Evolutionary conservation across 2,888 invertebrate species (phyloP).

Genomic region (Rutpela maculata): DNA sequence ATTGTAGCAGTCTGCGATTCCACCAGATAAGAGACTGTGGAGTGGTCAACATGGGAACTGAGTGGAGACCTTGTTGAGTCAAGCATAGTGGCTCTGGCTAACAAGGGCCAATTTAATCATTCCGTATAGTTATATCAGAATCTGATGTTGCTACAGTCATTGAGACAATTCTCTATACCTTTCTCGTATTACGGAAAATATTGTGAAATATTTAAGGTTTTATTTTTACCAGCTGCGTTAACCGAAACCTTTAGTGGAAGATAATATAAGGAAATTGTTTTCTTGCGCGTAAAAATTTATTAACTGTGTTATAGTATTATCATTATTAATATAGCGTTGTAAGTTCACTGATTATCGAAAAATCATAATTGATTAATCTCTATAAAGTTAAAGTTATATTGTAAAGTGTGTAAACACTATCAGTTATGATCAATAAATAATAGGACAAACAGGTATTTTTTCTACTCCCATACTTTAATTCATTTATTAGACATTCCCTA

Average conservation of each 20-base stretch:
- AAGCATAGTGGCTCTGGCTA: constrained; percentile 42
- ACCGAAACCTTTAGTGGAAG: background rate
- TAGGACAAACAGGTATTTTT: too few relatives aligned
- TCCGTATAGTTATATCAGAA: constrained; percentile 34
- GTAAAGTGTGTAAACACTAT: too few relatives aligned
- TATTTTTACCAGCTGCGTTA: constrained; percentile 23
- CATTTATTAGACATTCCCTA: too few relatives aligned
- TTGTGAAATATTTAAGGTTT: constrained; percentile 16
- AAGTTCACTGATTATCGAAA: too few relatives aligned
- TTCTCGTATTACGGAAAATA: constrained; percentile 3
- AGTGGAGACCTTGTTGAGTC: constrained; percentile 41
- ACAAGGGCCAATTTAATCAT: constrained; percentile 47
- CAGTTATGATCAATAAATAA: too few relatives aligned
- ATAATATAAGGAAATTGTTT: background rate
- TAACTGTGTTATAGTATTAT: too few relatives aligned
- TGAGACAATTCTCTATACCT: constrained; percentile 14
- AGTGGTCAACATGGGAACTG: constrained; percentile 39
- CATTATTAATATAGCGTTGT: too few relatives aligned
- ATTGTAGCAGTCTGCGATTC: constrained; percentile 40
- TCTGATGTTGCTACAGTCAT: constrained; percentile 39
- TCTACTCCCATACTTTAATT: too few relatives aligned
- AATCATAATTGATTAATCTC: too few relatives aligned
- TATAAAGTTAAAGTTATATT: too few relatives aligned
- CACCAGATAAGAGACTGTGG: constrained; percentile 25
- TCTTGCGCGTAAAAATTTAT: too few relatives aligned